These are phyloP conservation scores for Platysternon megacephalum DNA, from an alignment of 2,113 vertebrate species.

Conservation along the genomic window DNA sequence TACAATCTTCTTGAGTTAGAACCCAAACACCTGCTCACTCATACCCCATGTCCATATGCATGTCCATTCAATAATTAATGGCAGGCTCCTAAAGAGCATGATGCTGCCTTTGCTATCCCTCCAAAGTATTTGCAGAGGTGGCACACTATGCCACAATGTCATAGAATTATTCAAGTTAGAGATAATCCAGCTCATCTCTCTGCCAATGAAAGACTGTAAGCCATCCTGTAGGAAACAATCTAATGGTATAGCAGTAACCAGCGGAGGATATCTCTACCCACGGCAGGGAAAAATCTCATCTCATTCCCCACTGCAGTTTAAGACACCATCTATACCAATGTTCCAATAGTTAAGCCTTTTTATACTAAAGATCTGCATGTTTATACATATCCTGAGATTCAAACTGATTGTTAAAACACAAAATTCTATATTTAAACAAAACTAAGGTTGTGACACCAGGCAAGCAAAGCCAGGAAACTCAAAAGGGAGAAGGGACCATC, in stretches of 20 bases:
- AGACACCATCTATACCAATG: neutral
- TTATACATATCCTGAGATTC: neutral
- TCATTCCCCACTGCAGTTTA: neutral
- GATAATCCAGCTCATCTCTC: neutral
- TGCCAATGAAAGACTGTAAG: neutral
- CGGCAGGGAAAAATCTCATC: neutral
- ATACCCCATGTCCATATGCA: fast-evolving
- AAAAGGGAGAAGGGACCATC: constrained; percentile 31
- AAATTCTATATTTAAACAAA: constrained; percentile 25
- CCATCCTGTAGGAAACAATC: neutral
- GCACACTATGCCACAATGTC: neutral
- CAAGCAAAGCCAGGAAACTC: constrained; percentile 47
- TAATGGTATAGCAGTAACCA: fast-evolving
- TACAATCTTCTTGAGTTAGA: neutral
- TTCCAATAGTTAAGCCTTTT: neutral
- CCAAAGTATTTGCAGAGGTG: neutral
- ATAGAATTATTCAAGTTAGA: neutral
- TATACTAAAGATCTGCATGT: neutral
- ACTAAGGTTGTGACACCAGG: constrained; percentile 6
- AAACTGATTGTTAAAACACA: neutral
- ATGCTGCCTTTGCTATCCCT: neutral
- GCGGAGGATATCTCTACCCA: neutral
- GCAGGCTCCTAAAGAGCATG: fast-evolving
- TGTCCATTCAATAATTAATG: fast-evolving
- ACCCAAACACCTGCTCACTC: neutral